Percentiles rank a stretch among this genome's conserved stretches.
Conservation (phyloP, 2,888 invertebrate species). For the Graphium colonna region DNA sequence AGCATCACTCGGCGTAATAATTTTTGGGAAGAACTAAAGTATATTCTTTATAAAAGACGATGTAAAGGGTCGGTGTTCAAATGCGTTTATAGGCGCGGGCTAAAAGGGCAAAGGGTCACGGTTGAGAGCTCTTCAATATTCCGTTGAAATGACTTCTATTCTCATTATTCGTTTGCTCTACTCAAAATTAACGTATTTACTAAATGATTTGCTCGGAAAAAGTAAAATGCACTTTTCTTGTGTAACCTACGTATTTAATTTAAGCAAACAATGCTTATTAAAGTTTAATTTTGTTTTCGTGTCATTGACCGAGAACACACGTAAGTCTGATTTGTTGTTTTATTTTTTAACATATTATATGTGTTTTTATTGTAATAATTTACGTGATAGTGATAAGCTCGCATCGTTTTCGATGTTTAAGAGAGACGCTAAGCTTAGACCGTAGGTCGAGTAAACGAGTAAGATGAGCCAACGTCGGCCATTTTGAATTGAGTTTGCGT, state of each 20-base stretch:
- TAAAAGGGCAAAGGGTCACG: conserved; percentile 4
- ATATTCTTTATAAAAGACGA: too few species aligned
- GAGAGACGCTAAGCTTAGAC: not conserved
- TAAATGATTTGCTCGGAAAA: conserved; percentile 1
- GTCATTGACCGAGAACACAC: conserved; percentile 27
- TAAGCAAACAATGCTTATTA: not conserved
- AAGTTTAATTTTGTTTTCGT: conserved; percentile 13
- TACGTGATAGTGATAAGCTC: not conserved
- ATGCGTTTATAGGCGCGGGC: not conserved
- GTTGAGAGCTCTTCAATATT: conserved; percentile 13
- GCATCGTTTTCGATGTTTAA: conserved; percentile 8
- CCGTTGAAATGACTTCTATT: conserved; percentile 22
- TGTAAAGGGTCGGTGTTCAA: conserved; percentile 10
- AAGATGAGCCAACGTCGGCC: conserved; percentile 29
- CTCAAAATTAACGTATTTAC: conserved; percentile 37
- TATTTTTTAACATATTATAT: not conserved
- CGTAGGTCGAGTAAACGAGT: not conserved
- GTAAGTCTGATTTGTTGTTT: conserved; percentile 30
- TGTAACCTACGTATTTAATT: not conserved
- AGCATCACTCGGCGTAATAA: too few species aligned
- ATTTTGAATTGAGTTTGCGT: conserved; percentile 30
- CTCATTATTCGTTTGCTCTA: conserved; percentile 43
- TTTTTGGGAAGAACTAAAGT: too few species aligned
- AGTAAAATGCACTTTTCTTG: conserved; percentile 1
- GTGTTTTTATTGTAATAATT: not conserved